Evolutionary conservation across 1,140 invertebrate genomes (phyloP).

Genomic region (Schmidtea mediterranea): DNA sequence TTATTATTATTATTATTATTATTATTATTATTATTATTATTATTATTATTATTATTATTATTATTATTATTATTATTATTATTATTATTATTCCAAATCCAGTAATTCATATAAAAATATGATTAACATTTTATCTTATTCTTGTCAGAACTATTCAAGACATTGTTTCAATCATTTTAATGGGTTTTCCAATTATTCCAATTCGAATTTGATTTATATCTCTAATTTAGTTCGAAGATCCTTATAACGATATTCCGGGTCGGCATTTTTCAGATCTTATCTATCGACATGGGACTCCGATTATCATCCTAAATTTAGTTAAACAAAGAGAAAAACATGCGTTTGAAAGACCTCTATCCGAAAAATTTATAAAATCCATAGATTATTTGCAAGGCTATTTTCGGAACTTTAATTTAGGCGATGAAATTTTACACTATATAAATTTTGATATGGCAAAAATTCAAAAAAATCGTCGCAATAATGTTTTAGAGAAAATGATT

Average conservation of each 20-base stretch:
- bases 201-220: neutral
- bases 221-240: constrained; percentile 16
- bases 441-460: constrained; percentile 4
- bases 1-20: no score
- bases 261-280: constrained; percentile 70
- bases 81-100: no score
- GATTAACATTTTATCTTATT: no score
- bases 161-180: neutral
- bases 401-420: no score
- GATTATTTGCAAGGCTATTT: neutral
- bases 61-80: no score
- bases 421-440: neutral
- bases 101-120: no score
- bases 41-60: no score
- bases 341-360: neutral
- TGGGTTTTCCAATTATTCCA: neutral
- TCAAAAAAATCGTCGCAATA: neutral
- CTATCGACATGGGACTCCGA: constrained; percentile 60
- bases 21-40: no score
- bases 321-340: constrained; percentile 30
- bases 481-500: constrained; percentile 5
- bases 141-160: no score
- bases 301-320: constrained; percentile 72
- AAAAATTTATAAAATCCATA: neutral
- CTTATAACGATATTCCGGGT: constrained; percentile 33